Evolutionary conservation across 1,140 invertebrate species (phyloP).

Genomic region (Pseudomyrmex flavicornis): DNA sequence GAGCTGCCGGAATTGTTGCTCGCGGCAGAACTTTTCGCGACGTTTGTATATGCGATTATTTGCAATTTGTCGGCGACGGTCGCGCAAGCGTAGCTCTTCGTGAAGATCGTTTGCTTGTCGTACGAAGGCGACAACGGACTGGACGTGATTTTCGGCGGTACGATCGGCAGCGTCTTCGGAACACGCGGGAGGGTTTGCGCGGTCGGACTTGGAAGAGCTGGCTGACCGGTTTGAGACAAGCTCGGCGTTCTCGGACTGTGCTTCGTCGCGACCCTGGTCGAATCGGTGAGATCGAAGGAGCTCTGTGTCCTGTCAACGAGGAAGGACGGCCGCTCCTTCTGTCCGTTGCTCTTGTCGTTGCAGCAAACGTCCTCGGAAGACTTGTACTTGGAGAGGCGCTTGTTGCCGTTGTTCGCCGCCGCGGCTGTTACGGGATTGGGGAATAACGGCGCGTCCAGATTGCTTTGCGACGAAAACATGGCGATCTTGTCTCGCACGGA

Average conservation of each 20-base stretch:
- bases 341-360: slow-evolving; percentile 70
- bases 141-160: slow-evolving; percentile 52
- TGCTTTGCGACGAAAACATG: slow-evolving; percentile 90
- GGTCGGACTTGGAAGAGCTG: slow-evolving; percentile 24
- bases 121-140: neutral
- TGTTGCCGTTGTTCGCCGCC: slow-evolving; percentile 66
- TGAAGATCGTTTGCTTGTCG: slow-evolving; percentile 23
- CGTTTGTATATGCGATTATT: neutral
- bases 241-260: slow-evolving; percentile 65
- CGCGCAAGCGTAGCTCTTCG: neutral
- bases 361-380: slow-evolving; percentile 86
- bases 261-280: slow-evolving; percentile 45
- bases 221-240: slow-evolving; percentile 66
- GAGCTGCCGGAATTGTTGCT: neutral
- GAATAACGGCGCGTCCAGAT: slow-evolving; percentile 77
- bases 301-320: slow-evolving; percentile 79
- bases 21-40: slow-evolving; percentile 2
- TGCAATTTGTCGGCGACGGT: neutral
- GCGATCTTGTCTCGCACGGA: slow-evolving; percentile 95
- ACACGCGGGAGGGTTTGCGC: slow-evolving; percentile 23
- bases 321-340: slow-evolving; percentile 67
- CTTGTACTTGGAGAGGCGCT: slow-evolving; percentile 82
- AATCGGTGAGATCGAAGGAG: slow-evolving; percentile 79
- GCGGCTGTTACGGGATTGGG: slow-evolving; percentile 67
- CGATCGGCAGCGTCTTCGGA: slow-evolving; percentile 50